Evolutionary conservation across 2,888 invertebrate species (phyloP).

Genomic region (Choreutis nemorana): DNA sequence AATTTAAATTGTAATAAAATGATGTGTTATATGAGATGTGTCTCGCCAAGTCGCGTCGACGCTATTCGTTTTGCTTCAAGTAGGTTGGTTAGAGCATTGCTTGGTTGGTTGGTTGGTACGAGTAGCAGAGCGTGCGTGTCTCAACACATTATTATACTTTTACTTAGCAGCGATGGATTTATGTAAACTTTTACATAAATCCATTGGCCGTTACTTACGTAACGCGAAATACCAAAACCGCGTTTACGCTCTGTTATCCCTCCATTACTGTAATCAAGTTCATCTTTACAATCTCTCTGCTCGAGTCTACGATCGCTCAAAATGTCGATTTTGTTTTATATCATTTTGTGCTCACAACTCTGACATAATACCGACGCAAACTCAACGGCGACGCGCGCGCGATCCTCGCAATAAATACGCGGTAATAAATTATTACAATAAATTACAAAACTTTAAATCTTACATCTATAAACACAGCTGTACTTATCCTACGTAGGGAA

Average conservation of each 20-base stretch:
- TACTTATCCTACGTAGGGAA: too few relatives aligned
- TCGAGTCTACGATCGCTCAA: constrained; percentile 44
- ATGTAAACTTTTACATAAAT: constrained; percentile 10
- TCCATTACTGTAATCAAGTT: constrained; percentile 13
- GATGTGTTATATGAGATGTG: constrained; percentile 20
- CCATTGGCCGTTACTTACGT: constrained; percentile 12
- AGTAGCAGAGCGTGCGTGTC: constrained; percentile 4
- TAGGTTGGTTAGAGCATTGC: too few relatives aligned
- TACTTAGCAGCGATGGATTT: constrained; percentile 1
- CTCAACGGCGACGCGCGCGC: constrained; percentile 41
- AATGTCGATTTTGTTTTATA: constrained; percentile 55
- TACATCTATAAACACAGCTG: constrained; percentile 36
- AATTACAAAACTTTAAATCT: constrained; percentile 26
- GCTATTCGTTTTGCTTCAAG: not conserved
- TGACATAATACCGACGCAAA: constrained; percentile 47
- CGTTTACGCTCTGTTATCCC: constrained; percentile 21
- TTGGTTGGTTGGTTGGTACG: too few relatives aligned
- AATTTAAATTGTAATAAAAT: constrained; percentile 24
- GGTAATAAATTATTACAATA: constrained; percentile 35
- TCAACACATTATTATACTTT: constrained; percentile 7
- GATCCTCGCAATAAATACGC: constrained; percentile 43
- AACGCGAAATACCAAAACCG: constrained; percentile 14
- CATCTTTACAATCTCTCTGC: constrained; percentile 13
- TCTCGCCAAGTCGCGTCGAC: constrained; percentile 25
- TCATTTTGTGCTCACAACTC: constrained; percentile 61